Evolutionary conservation across 1,140 invertebrate genomes (phyloP).

Genomic region (Zaprionus vittiger): DNA sequence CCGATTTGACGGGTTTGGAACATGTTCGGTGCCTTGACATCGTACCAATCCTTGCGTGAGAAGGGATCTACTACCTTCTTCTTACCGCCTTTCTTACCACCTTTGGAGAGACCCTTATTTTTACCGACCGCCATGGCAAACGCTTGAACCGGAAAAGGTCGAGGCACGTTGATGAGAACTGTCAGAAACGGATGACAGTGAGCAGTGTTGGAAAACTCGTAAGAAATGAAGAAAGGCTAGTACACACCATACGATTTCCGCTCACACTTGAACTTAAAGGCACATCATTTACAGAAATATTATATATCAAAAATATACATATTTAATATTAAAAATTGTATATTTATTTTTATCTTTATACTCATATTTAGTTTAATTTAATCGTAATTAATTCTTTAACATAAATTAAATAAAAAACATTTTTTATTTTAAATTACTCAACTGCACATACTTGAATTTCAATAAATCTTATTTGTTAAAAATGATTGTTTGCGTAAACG

Average conservation of each 20-base stretch:
- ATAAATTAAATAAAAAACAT: no score
- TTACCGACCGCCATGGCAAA: slow-evolving; percentile 98
- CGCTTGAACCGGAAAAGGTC: slow-evolving; percentile 79
- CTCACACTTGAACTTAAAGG: no score
- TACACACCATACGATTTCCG: background rate
- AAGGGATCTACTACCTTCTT: slow-evolving; percentile 99
- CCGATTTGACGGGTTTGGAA: slow-evolving; percentile 98
- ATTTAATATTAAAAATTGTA: no score
- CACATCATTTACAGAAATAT: no score
- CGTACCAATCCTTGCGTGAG: slow-evolving; percentile 99
- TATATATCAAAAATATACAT: no score
- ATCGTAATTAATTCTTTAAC: no score
- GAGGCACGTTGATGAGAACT: slow-evolving; percentile 70
- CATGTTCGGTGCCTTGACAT: slow-evolving; percentile 99
- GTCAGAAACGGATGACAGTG: slow-evolving; percentile 60
- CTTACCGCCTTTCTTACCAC: slow-evolving; percentile 99
- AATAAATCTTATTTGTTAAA: no score
- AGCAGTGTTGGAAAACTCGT: slow-evolving; percentile 46
- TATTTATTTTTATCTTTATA: no score
- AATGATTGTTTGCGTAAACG: no score
- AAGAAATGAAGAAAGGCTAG: background rate
- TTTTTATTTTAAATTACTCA: no score
- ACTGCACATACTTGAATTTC: no score
- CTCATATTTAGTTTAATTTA: no score
- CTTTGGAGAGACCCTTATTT: slow-evolving; percentile 99